Evolutionary conservation across 2,888 invertebrate species (phyloP).

Genomic region (Proisotoma minuta): DNA sequence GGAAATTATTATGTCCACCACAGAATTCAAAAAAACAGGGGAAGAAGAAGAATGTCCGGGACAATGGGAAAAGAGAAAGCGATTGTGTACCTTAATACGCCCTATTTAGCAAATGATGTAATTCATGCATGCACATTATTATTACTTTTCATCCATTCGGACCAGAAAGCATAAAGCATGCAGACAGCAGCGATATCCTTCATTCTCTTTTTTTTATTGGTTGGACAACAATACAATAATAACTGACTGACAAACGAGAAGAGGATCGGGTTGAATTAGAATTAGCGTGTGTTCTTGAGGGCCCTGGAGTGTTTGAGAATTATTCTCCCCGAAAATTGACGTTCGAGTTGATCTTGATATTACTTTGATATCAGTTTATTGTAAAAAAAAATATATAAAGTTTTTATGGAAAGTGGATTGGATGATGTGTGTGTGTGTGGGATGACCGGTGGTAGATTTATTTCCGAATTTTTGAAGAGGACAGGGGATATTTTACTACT

Average conservation of each 20-base stretch:
- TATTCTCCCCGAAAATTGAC: too few species aligned
- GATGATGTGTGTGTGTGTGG: not conserved
- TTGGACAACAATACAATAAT: not conserved
- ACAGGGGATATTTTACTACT: constrained; percentile 3
- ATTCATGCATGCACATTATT: too few species aligned
- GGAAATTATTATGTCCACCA: constrained; percentile 6
- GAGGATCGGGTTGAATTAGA: not conserved
- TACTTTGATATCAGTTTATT: constrained; percentile 4
- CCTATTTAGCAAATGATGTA: too few species aligned
- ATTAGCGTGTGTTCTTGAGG: not conserved
- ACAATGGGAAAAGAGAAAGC: not conserved
- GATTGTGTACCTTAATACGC: not conserved
- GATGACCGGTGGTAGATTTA: not conserved
- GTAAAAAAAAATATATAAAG: not conserved
- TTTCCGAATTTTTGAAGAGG: not conserved
- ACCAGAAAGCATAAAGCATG: not conserved
- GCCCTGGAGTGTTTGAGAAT: not conserved
- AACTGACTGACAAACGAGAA: not conserved
- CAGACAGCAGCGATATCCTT: not conserved
- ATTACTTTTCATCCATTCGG: too few species aligned
- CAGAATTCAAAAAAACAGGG: not conserved
- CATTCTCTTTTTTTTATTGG: not conserved
- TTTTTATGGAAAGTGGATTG: constrained; percentile 5
- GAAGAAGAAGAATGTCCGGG: not conserved
- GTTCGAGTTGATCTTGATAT: not conserved